Conservation (phyloP, 92 coral and sea anemone species). For the Paramuricea clavata region DNA sequence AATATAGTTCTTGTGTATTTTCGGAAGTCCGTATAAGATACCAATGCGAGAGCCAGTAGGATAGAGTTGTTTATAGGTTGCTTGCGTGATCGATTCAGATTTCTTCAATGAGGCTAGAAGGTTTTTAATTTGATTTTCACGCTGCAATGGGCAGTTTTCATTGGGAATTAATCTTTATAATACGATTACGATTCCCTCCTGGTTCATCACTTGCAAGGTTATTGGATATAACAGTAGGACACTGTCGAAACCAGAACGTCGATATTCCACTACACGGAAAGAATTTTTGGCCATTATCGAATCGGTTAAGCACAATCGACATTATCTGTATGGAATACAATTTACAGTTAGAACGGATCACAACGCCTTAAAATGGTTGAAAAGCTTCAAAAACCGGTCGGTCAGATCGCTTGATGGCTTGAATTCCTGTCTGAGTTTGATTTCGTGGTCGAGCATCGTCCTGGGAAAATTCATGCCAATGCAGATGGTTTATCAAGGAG, state of each 20-base stretch:
- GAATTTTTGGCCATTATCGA: neutral
- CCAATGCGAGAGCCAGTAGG: too few species aligned
- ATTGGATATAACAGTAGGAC: slow-evolving; percentile 6
- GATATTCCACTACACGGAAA: slow-evolving; percentile 21
- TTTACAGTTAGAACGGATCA: neutral
- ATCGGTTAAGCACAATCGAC: neutral
- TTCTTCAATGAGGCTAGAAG: too few species aligned
- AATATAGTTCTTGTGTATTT: too few species aligned
- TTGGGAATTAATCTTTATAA: too few species aligned
- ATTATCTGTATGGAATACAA: slow-evolving; percentile 1
- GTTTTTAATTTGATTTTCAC: too few species aligned
- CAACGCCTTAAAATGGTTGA: neutral
- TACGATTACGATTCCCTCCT: too few species aligned
- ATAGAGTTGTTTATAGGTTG: too few species aligned
- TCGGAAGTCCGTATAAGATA: too few species aligned
- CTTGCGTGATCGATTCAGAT: too few species aligned
- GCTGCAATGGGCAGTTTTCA: too few species aligned
- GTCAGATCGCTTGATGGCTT: slow-evolving; percentile 6
- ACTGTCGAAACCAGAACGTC: neutral
- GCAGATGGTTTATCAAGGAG: slow-evolving; percentile 6
- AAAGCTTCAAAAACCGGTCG: slow-evolving; percentile 1
- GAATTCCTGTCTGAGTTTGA: slow-evolving; percentile 21
- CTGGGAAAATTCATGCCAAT: slow-evolving; percentile 5
- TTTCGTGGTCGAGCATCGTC: slow-evolving; percentile 7
- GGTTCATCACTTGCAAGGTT: too few species aligned